A percentile compares a stretch with the other conserved stretches of the same genome.
Conservation (phyloP, 2,113 vertebrate species). For the Cheirogaleus medius region DNA sequence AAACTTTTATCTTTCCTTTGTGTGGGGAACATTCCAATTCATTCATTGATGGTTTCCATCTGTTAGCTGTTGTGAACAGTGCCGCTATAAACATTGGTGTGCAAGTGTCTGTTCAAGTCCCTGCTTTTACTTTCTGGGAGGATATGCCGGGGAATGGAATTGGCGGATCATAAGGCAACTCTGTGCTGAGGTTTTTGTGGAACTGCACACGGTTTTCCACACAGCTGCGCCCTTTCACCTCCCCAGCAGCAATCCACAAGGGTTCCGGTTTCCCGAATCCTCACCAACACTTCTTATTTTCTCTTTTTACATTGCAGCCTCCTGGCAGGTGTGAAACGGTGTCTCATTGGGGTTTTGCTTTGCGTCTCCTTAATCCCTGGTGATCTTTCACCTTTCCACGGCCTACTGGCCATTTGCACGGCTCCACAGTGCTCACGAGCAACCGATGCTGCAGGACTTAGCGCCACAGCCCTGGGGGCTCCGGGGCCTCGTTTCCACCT, state of each 20-base stretch:
- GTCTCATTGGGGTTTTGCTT: not conserved
- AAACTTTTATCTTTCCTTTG: too few species aligned
- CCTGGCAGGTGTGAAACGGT: not conserved
- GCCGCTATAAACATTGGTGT: not conserved
- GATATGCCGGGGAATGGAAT: accelerated
- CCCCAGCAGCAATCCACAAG: not conserved
- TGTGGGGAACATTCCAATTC: too few species aligned
- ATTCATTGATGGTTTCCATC: not conserved
- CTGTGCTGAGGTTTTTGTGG: not conserved
- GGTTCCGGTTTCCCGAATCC: not conserved
- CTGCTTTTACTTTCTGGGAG: not conserved
- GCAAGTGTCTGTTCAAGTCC: not conserved
- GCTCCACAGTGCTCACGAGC: too few species aligned
- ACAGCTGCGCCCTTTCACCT: not conserved
- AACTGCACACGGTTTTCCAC: not conserved
- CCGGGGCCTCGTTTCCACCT: too few species aligned
- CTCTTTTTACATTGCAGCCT: not conserved
- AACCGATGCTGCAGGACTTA: accelerated
- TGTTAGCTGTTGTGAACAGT: not conserved
- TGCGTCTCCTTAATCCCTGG: too few species aligned
- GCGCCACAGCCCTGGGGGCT: not conserved
- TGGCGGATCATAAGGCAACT: not conserved
- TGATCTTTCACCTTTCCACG: too few species aligned
- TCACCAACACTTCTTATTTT: not conserved
- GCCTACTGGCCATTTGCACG: not conserved